Evolutionary conservation across 2,113 vertebrate genomes (phyloP).

Genomic region (Lathamus discolor): DNA sequence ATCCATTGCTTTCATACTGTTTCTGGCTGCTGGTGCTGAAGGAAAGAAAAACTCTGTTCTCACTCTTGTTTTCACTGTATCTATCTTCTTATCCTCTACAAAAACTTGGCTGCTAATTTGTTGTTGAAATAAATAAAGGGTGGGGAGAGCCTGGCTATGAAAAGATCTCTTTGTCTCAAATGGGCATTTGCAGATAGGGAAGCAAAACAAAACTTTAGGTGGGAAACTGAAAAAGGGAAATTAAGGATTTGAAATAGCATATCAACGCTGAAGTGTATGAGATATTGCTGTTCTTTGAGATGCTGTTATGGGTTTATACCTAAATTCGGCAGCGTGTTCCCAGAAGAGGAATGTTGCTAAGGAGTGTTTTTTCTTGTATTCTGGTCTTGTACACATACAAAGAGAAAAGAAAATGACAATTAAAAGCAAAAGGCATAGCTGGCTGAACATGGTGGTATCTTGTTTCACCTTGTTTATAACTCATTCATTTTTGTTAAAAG

Average conservation of each 20-base stretch:
- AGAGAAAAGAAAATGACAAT: not conserved
- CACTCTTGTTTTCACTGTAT: constrained; percentile 18
- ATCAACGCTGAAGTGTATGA: not conserved
- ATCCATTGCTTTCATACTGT: constrained; percentile 75
- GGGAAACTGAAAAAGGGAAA: constrained; percentile 50
- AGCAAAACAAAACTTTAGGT: constrained; percentile 32
- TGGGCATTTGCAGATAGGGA: not conserved
- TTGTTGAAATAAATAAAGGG: constrained; percentile 44
- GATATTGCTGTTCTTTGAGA: not conserved
- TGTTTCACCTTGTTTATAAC: constrained; percentile 11
- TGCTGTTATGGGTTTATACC: not conserved
- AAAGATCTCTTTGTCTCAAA: constrained; percentile 48
- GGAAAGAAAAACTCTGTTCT: constrained; percentile 57
- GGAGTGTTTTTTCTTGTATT: not conserved
- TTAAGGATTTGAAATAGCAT: constrained; percentile 17
- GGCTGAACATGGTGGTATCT: not conserved
- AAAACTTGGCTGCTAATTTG: constrained; percentile 53
- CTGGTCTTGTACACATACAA: not conserved
- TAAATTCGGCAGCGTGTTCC: not conserved
- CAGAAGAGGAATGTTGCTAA: constrained; percentile 35
- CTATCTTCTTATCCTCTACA: constrained; percentile 25
- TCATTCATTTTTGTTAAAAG: not conserved
- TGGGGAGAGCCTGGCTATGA: not conserved
- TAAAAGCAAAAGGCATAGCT: not conserved
- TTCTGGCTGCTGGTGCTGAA: constrained; percentile 60